Conservation (phyloP, 2,797 vertebrate genomes). For the Lemur catta region DNA sequence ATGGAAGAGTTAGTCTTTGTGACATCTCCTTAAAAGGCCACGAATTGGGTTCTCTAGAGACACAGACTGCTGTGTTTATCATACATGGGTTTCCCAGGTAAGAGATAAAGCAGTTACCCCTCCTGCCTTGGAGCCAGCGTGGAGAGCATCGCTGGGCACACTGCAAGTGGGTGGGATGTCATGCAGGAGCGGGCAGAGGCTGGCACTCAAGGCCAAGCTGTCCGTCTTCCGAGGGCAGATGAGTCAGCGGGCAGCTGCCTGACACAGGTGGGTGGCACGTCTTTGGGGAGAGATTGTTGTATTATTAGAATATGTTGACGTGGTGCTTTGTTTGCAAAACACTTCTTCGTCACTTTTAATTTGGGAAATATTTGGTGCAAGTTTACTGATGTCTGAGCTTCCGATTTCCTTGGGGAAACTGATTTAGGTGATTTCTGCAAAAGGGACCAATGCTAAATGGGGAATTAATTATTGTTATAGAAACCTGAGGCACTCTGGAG, state of each 20-base stretch:
- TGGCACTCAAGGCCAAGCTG: not conserved
- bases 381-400: not conserved
- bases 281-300: not conserved
- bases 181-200: accelerated
- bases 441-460: not conserved
- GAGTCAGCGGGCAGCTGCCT: not conserved
- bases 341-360: not conserved
- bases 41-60: not conserved
- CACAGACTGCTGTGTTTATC: too few species aligned
- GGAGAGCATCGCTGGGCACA: not conserved
- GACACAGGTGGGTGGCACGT: not conserved
- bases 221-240: not conserved
- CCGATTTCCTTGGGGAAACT: not conserved
- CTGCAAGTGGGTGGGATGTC: not conserved
- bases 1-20: not conserved
- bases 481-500: not conserved
- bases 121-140: accelerated
- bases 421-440: not conserved
- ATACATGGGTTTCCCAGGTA: not conserved
- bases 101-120: not conserved
- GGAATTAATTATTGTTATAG: too few species aligned
- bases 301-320: constrained; percentile 35
- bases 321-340: constrained; percentile 41
- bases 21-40: not conserved
- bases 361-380: not conserved